Evolutionary conservation across 2,797 vertebrate species (phyloP), one percentile per base, ranked within the genome.

Genomic region (Arremon brunneinucha): DNA sequence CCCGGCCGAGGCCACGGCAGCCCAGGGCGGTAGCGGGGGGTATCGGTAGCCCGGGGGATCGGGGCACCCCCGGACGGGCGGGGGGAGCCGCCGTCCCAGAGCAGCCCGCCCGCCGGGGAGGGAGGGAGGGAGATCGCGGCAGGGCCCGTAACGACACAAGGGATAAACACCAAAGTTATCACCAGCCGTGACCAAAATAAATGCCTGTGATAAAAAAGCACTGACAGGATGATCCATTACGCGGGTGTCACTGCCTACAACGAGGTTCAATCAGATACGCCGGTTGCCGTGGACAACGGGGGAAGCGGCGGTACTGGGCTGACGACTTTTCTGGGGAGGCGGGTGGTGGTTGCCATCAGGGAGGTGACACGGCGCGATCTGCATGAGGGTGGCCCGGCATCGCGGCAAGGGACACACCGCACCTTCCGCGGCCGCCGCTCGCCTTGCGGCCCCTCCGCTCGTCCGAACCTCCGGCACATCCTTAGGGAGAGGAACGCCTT

Each of bases 221-320:
- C 81, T 96, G 95, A 95, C 95, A 96, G 94, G 81, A 95, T 95
- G 95, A 96, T 96, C 94, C 95, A 95, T 96, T 95, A 96, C 91
- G 95, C 94, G 94, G 84, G 93, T 96, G 95, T 96, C 95, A 94
- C 91, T 88, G 93, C 95, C 94, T 94, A 92, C 95, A 94, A 90
- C 95, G 91, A 93, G 95, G 94, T 96, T 96, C 95, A 94, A 91
- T 95, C 95, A 95, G 95, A 95, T 96, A 94, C 78, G 94, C 91
- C 91, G 95, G 94, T 96, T 96, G 95, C 94, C 87, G 94, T 89
- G 95, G 95, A 96, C 95, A 94, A 95, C 94, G 57, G 60, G 83
- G 91, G 89, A 95, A 95, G 93, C 93, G 81, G 93, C 81, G 77
- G 94, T 94, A 95, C 94, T 70, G 93, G 95, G 94, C 89, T 94